Evolutionary conservation across 1,140 invertebrate species (phyloP).

Genomic region (Maconellicoccus hirsutus): DNA sequence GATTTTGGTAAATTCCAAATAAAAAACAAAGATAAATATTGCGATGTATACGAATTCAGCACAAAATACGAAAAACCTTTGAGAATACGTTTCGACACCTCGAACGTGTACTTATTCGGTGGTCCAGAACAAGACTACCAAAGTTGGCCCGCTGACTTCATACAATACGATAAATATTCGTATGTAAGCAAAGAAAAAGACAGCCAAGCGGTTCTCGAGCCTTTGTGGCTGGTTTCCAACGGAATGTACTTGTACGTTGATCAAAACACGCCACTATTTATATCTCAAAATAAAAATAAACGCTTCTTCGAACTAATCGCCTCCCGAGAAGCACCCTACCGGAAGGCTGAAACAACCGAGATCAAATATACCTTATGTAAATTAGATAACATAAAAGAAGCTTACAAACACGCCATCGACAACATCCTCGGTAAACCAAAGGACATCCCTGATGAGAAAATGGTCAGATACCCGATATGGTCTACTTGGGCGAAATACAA

Average conservation of each 20-base stretch:
- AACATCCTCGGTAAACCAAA: conserved; percentile 47
- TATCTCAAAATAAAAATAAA: conserved; percentile 31
- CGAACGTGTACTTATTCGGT: background rate
- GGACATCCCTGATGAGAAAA: conserved; percentile 48
- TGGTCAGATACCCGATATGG: conserved; percentile 61
- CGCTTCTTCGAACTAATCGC: background rate
- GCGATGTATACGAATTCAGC: background rate
- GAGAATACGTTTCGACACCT: background rate
- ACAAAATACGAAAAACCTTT: background rate
- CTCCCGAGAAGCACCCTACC: background rate
- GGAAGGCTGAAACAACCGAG: background rate
- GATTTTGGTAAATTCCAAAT: conserved; percentile 32
- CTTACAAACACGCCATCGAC: conserved; percentile 47
- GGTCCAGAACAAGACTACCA: conserved; percentile 1
- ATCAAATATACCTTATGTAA: conserved; percentile 35
- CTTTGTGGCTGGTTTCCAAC: conserved; percentile 61
- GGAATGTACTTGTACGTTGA: conserved; percentile 52
- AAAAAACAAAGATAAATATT: background rate
- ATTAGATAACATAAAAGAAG: conserved; percentile 40
- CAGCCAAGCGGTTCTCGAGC: conserved; percentile 54
- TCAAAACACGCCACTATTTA: conserved; percentile 50
- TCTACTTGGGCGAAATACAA: conserved; percentile 81
- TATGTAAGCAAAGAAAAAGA: conserved; percentile 48
- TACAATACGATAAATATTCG: conserved; percentile 34
- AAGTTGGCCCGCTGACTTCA: background rate